Percentiles rank a stretch among this genome's conserved stretches.
phyloP scores from a whole-genome alignment of 2,113 vertebrate species.

The Trochalopteron elliotii region DNA sequence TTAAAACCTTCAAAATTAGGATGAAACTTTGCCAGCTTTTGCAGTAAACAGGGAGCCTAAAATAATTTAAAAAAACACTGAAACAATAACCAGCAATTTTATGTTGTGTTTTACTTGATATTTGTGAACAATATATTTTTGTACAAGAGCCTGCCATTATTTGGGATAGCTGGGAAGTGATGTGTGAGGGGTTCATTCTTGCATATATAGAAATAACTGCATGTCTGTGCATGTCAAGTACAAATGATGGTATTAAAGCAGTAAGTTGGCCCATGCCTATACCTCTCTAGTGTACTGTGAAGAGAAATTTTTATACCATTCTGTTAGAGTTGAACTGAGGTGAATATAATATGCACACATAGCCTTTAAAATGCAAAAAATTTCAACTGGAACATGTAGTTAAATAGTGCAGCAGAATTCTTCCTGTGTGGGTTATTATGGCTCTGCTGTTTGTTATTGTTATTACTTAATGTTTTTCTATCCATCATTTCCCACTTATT shows the following conservation, averaged over 20 bases:
- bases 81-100: background rate
- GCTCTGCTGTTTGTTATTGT: background rate
- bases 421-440: background rate
- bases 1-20: background rate
- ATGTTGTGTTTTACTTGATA: background rate
- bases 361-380: background rate
- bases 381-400: accelerated
- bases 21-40: background rate
- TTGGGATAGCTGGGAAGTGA: background rate
- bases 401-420: background rate
- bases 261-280: background rate
- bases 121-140: background rate
- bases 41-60: background rate
- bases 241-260: background rate
- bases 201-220: accelerated
- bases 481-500: background rate
- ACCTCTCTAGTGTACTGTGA: background rate
- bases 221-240: background rate
- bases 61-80: background rate
- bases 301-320: background rate
- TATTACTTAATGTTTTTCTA: background rate
- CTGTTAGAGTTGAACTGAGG: accelerated
- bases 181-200: background rate
- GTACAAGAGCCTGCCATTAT: background rate
- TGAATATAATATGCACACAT: background rate